phyloP scores from a whole-genome alignment of 2,888 invertebrate species.

The Pseudococcus viburni region DNA sequence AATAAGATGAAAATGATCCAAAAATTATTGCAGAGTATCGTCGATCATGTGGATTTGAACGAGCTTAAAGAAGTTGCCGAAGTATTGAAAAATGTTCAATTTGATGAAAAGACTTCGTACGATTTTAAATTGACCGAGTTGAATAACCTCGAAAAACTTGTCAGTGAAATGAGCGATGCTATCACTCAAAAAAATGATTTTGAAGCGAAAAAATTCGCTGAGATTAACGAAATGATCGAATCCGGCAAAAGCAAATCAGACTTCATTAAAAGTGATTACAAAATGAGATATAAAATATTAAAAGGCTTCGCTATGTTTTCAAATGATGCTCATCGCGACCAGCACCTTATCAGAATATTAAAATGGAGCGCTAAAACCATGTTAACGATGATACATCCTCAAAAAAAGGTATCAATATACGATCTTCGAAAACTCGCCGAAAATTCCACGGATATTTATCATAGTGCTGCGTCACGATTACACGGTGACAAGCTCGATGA shows the following conservation, averaged over 20 bases:
- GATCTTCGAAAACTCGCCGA: neutral
- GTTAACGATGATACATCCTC: neutral
- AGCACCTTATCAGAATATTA: too few species aligned
- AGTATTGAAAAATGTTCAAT: neutral
- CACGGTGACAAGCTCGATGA: neutral
- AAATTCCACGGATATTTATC: neutral
- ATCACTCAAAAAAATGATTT: neutral
- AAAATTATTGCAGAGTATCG: neutral
- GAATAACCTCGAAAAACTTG: neutral
- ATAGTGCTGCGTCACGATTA: neutral
- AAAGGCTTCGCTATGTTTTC: too few species aligned
- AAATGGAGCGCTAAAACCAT: too few species aligned
- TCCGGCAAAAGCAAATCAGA: neutral
- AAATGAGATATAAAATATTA: too few species aligned
- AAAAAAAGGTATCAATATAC: neutral
- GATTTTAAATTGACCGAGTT: neutral
- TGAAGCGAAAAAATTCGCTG: neutral
- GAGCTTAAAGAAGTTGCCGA: neutral
- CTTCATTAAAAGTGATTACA: neutral
- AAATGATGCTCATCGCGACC: too few species aligned
- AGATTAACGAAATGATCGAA: neutral
- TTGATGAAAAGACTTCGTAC: neutral
- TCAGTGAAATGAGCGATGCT: neutral
- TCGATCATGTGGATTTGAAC: neutral
- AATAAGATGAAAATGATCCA: neutral